These are phyloP conservation scores for Acipenser oxyrinchus DNA, from an alignment of 2,797 vertebrate species.

Conservation along the genomic window DNA sequence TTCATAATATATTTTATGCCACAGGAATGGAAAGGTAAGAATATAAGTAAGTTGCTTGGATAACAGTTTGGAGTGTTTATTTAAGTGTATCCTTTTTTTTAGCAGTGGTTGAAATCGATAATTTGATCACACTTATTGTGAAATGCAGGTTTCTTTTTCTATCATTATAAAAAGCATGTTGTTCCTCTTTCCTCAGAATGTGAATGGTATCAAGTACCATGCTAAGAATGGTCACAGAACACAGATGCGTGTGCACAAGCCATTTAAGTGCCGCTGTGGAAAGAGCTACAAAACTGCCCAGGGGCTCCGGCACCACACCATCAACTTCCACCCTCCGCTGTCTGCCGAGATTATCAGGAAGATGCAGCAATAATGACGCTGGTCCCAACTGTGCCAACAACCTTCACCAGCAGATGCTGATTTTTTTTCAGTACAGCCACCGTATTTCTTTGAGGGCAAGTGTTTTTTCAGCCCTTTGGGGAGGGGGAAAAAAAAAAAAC, in stretches of 20 bases:
- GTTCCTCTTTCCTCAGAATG: slow-evolving; percentile 67
- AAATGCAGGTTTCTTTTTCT: background rate
- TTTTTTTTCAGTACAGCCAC: slow-evolving; percentile 56
- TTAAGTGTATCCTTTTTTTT: too few relatives aligned
- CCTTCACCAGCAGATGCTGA: slow-evolving; percentile 78
- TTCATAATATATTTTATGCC: too few relatives aligned
- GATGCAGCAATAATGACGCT: slow-evolving; percentile 85
- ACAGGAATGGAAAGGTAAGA: too few relatives aligned
- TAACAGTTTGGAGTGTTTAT: too few relatives aligned
- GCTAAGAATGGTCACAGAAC: slow-evolving; percentile 98
- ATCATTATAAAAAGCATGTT: background rate
- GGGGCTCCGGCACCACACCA: slow-evolving; percentile 97
- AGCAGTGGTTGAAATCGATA: background rate
- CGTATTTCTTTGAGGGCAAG: slow-evolving; percentile 37
- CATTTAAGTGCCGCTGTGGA: slow-evolving; percentile 95
- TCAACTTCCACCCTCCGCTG: slow-evolving; percentile 94
- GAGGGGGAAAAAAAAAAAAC: background rate
- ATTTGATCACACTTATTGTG: too few relatives aligned
- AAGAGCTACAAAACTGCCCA: slow-evolving; percentile 99
- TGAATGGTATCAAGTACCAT: slow-evolving; percentile 98
- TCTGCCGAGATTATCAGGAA: slow-evolving; percentile 90
- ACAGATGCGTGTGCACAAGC: slow-evolving; percentile 93
- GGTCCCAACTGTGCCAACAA: slow-evolving; percentile 64
- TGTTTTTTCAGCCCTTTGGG: slow-evolving; percentile 31
- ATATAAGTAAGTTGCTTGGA: too few relatives aligned